Evolutionary conservation across 2,113 vertebrate species (phyloP).

Genomic region (Leucosticte australis): DNA sequence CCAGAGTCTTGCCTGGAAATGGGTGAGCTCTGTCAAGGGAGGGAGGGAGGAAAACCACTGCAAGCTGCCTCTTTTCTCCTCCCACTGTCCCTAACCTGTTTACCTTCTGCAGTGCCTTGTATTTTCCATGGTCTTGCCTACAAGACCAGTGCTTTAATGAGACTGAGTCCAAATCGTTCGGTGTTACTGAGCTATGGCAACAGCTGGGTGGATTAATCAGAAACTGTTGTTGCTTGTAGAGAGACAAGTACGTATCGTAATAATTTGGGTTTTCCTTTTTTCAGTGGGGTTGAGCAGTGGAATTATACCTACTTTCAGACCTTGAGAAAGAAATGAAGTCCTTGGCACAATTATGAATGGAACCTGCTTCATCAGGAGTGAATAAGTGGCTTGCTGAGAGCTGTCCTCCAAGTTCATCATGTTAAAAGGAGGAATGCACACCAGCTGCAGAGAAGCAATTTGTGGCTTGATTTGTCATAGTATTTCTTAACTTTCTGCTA

Average conservation of each 20-base stretch:
- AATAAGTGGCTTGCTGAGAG: neutral
- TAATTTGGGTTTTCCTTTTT: constrained; percentile 1
- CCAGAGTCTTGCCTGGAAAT: neutral
- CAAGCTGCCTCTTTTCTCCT: neutral
- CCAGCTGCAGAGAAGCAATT: neutral
- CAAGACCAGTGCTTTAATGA: neutral
- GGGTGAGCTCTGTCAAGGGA: neutral
- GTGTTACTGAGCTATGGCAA: neutral
- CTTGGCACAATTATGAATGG: neutral
- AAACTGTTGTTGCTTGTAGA: neutral
- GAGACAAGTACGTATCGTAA: neutral
- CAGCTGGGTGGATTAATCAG: constrained; percentile 42
- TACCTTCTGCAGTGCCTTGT: neutral
- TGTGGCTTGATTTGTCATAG: neutral
- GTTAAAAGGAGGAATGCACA: neutral
- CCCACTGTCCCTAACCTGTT: neutral
- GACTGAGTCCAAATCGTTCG: neutral
- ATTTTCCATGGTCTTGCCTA: constrained; percentile 10
- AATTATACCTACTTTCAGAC: neutral
- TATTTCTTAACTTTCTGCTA: neutral
- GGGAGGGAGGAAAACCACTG: neutral
- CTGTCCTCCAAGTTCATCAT: neutral
- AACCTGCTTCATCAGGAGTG: neutral
- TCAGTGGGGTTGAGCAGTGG: neutral
- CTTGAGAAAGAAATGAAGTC: neutral